Conservation (phyloP, 2,797 vertebrate species). For the Dendrocincla tyrannina region DNA sequence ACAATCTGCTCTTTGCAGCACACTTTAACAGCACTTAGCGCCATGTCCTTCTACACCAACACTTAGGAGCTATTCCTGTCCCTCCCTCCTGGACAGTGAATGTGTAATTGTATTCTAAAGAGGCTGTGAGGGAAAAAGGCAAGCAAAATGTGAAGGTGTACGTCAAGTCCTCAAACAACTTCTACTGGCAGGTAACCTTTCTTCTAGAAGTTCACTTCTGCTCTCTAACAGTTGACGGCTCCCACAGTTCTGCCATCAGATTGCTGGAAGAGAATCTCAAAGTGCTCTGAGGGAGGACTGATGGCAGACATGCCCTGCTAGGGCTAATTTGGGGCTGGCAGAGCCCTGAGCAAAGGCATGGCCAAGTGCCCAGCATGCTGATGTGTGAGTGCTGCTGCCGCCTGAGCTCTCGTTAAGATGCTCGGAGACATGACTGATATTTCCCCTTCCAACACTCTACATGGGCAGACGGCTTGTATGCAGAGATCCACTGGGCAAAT, state of each 20-base stretch:
- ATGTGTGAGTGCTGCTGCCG: not conserved
- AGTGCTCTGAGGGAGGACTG: not conserved
- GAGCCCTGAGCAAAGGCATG: not conserved
- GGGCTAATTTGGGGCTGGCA: not conserved
- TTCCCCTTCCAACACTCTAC: accelerated
- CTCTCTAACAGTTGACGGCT: not conserved
- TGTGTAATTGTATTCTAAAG: not conserved
- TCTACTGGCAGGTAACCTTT: not conserved
- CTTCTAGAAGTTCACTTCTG: not conserved
- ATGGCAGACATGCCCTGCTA: not conserved
- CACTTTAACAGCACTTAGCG: not conserved
- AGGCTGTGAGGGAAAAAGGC: not conserved
- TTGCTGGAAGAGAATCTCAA: not conserved
- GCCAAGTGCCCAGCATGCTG: not conserved
- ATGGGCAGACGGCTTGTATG: accelerated
- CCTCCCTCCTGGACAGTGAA: accelerated
- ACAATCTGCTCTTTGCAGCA: not conserved
- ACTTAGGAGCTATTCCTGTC: not conserved
- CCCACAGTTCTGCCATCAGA: not conserved
- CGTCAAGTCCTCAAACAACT: not conserved
- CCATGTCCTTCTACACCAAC: not conserved
- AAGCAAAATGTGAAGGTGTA: not conserved
- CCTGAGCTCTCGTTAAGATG: not conserved
- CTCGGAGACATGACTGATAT: not conserved
- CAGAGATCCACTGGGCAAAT: not conserved